These are phyloP conservation scores for Drosophila peninsularis DNA, from an alignment of 2,888 invertebrate genomes.

Conservation along the genomic window DNA sequence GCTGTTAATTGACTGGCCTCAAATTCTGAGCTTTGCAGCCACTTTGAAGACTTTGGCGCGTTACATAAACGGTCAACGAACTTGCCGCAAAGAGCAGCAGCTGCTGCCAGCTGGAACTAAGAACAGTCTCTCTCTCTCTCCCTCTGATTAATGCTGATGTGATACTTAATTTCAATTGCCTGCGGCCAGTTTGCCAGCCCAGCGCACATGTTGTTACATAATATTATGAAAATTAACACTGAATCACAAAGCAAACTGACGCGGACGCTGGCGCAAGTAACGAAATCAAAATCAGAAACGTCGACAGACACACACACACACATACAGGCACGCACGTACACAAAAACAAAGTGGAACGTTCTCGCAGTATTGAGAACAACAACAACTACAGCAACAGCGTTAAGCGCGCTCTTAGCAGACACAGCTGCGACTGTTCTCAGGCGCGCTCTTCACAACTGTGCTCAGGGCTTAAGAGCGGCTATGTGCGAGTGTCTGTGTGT, in stretches of 20 bases:
- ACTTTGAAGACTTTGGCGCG: constrained; percentile 54
- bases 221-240: constrained; percentile 81
- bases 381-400: constrained; percentile 24
- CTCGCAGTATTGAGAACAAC: constrained; percentile 18
- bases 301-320: constrained; percentile 34
- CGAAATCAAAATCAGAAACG: constrained; percentile 72
- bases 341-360: constrained; percentile 39
- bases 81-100: constrained; percentile 31
- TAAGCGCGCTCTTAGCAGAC: constrained; percentile 12
- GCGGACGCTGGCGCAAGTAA: constrained; percentile 69
- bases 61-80: constrained; percentile 64
- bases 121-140: not conserved
- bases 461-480: constrained; percentile 18
- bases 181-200: constrained; percentile 22
- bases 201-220: constrained; percentile 76
- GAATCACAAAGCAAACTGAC: constrained; percentile 69
- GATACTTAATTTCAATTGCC: constrained; percentile 20
- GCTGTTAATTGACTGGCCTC: constrained; percentile 58
- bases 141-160: not conserved
- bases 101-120: constrained; percentile 7
- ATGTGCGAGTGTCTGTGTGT: not conserved
- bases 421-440: constrained; percentile 1
- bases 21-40: constrained; percentile 62
- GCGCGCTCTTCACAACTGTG: constrained; percentile 17
- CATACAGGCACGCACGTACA: constrained; percentile 8